Base-by-base conservation (phyloP, 2,113 vertebrate genomes). In the Phalacrocorax pelagicus region DNA sequence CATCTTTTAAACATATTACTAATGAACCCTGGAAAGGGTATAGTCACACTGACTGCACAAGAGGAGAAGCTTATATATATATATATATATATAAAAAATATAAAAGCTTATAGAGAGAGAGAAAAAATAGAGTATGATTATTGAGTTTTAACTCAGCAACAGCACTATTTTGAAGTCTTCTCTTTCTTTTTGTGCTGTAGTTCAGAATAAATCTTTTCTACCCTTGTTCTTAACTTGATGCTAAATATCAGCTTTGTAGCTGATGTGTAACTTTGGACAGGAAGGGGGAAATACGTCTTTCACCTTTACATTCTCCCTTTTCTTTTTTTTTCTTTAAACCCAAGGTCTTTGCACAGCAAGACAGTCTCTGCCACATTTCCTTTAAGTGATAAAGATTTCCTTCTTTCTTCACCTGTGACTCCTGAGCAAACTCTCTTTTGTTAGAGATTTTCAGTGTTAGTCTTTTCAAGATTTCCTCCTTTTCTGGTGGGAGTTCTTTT, bases 401-500 rank as follows among this genome's bases (percentile, higher is more conserved):
- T 95, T 89, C 88, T 81, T 94, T 75, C 47, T 91, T 94, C 91
- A 93, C 94, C 92, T 95, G 90, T 95, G 95, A 92, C 96, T 96
- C 62, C 83, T 86, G 94, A 82, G 63, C 84, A 87, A 94, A 88
- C 58, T 62, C 51, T 55, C 58, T 38, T 96, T 95, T 97, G 93
- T 93, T 81, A 63, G 74, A 74, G 52, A 73, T 70, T 89, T 83
- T 93, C 81, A 79, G 34, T 46, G 62, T 75, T 81, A 42, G 58
- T 73, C 89, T 73, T 97, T 94, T 96, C 87, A 98, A 96, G 93
- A 81, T 94, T 93, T 94, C 78, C 71, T 66, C 3, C 77, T 81
- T 94, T 93, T 92, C 87, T 94, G 27, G 42, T 66, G 78, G 91
- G 83, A 85, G 44, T 85, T 96, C 72, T 96, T 96, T 87, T 92